Evolutionary conservation across 30 jellyfish, hydroid and myxozoan species (phyloP).

Genomic region (Rhopilema esculentum): DNA sequence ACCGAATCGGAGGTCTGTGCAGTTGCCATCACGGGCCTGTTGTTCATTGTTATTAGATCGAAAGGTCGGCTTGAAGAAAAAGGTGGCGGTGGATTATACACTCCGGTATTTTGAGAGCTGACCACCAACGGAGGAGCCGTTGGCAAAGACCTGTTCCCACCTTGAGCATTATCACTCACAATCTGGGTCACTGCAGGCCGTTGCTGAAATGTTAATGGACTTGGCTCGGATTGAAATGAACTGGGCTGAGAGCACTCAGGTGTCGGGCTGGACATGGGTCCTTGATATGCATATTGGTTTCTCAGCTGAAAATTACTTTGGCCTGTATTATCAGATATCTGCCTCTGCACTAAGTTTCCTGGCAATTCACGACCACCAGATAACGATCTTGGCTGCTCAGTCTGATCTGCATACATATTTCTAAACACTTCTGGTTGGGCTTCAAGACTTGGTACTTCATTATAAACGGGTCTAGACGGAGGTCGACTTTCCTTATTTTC

Average conservation of each 20-base stretch:
- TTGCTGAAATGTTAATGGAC: neutral
- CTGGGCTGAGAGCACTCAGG: conserved; percentile 20
- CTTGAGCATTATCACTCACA: neutral
- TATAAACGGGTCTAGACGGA: neutral
- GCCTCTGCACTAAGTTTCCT: neutral
- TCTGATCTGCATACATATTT: too few species aligned
- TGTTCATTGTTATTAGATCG: conserved; percentile 70
- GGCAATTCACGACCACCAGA: neutral
- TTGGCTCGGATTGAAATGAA: neutral
- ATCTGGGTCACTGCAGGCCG: neutral
- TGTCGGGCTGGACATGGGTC: conserved; percentile 65
- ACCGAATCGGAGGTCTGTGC: conserved; percentile 73
- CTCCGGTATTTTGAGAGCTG: conserved; percentile 6
- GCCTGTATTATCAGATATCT: neutral
- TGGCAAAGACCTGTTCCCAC: neutral
- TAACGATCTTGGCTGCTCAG: too few species aligned
- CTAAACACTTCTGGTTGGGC: too few species aligned
- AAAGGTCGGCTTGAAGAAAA: conserved; percentile 51
- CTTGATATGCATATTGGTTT: conserved; percentile 63
- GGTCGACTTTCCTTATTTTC: neutral
- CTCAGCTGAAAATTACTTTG: neutral
- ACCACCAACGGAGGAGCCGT: conserved; percentile 59
- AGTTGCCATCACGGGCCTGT: conserved; percentile 92
- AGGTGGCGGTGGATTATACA: conserved; percentile 60
- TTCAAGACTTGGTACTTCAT: too few species aligned